Conservation (phyloP, 2,113 vertebrate genomes). For the Aphyosemion australe region DNA sequence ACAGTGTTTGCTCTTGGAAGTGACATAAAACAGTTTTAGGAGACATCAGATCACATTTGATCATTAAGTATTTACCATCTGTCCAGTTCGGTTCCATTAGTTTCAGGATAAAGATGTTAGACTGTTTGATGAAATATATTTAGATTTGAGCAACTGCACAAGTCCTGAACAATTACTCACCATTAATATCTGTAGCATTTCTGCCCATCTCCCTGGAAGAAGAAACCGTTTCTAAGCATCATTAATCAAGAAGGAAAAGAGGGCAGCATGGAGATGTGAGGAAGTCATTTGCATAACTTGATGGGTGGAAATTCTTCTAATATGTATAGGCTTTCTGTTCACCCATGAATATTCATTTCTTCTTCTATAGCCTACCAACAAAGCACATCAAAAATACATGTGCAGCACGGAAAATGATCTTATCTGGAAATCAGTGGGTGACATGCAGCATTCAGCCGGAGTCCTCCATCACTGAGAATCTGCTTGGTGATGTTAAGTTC, state of each 20-base stretch:
- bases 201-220: constrained; percentile 31
- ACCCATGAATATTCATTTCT: constrained; percentile 69
- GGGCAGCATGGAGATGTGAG: constrained; percentile 58
- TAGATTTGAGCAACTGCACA: constrained; percentile 7
- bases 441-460: constrained; percentile 30
- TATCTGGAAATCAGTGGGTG: constrained; percentile 59
- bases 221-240: constrained; percentile 52
- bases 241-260: constrained; percentile 66
- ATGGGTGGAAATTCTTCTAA: constrained; percentile 66
- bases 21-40: background rate
- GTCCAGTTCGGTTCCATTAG: background rate
- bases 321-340: constrained; percentile 54
- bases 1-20: background rate
- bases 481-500: constrained; percentile 47
- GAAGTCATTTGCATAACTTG: constrained; percentile 68
- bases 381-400: constrained; percentile 63
- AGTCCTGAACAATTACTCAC: constrained; percentile 41
- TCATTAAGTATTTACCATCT: background rate
- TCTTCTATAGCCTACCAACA: constrained; percentile 38
- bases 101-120: constrained; percentile 15
- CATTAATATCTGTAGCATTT: constrained; percentile 51
- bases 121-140: background rate
- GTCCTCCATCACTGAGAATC: constrained; percentile 40
- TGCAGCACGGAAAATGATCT: constrained; percentile 49
- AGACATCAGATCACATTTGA: background rate